These are phyloP conservation scores for Pardalotus punctatus DNA, from an alignment of 2,113 vertebrate genomes.

Conservation along the genomic window DNA sequence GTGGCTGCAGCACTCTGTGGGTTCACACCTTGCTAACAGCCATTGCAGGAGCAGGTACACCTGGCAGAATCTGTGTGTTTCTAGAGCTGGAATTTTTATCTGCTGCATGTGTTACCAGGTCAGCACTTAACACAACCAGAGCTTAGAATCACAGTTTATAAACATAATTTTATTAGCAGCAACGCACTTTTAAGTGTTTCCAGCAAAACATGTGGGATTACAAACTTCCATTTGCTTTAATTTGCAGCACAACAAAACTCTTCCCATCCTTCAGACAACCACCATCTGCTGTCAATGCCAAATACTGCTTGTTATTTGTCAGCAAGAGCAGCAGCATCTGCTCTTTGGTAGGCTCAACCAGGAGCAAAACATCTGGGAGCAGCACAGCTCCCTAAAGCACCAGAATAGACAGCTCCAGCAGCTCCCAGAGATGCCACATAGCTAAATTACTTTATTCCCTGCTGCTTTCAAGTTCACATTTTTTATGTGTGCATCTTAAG, in stretches of 20 bases:
- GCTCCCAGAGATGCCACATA: not conserved
- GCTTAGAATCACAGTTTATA: not conserved
- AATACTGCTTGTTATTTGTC: not conserved
- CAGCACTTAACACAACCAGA: not conserved
- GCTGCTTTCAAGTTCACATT: not conserved
- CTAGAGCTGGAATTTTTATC: not conserved
- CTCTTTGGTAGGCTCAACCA: not conserved
- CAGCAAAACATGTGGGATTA: not conserved
- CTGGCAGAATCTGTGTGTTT: not conserved
- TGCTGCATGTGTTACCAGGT: not conserved
- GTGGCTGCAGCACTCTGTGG: fast-evolving
- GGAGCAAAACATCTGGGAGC: not conserved
- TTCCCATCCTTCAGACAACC: not conserved
- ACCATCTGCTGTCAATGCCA: not conserved
- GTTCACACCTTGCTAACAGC: not conserved
- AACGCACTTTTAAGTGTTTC: not conserved
- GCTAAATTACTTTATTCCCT: not conserved
- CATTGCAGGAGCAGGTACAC: not conserved
- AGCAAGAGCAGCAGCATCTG: not conserved
- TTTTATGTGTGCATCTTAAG: not conserved
- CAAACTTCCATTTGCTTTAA: not conserved
- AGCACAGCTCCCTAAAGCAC: not conserved
- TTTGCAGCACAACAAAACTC: not conserved
- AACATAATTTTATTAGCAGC: not conserved
- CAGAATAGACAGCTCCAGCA: not conserved